phyloP scores from a whole-genome alignment of 92 coral and sea anemone genomes.

The Siderastrea radians region DNA sequence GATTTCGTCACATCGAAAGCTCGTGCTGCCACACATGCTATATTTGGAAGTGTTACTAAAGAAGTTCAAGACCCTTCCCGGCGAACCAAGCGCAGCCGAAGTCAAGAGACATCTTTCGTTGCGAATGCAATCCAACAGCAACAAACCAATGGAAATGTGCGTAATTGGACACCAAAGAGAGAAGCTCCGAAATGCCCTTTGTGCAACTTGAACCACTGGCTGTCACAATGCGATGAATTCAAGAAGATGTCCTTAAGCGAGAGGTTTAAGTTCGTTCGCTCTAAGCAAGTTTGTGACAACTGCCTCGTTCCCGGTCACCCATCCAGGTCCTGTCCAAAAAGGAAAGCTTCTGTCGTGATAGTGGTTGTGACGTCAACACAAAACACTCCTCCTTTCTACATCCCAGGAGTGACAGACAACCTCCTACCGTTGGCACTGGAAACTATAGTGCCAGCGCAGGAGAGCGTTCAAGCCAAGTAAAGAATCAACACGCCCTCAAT shows the following conservation, averaged over 20 bases:
- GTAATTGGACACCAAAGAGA: no score
- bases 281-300: conserved; percentile 61
- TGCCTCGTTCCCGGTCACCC: conserved; percentile 73
- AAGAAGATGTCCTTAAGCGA: conserved; percentile 58
- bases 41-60: conserved; percentile 62
- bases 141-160: no score
- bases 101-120: conserved; percentile 15
- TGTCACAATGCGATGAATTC: conserved; percentile 64
- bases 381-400: conserved; percentile 80
- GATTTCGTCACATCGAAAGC: conserved; percentile 67
- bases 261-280: conserved; percentile 49
- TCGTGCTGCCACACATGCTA: conserved; percentile 69
- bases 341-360: conserved; percentile 76
- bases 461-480: conserved; percentile 12
- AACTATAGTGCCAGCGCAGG: neutral
- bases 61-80: conserved; percentile 24
- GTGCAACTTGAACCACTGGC: conserved; percentile 70
- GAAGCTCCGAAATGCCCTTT: conserved; percentile 53
- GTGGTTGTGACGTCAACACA: conserved; percentile 56
- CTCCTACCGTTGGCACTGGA: neutral
- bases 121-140: conserved; percentile 15
- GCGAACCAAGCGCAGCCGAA: neutral
- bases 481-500: conserved; percentile 18
- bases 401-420: conserved; percentile 41
- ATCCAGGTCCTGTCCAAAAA: no score